Evolutionary conservation across 2,797 vertebrate genomes (phyloP).

Genomic region (Nannoperca australis): DNA sequence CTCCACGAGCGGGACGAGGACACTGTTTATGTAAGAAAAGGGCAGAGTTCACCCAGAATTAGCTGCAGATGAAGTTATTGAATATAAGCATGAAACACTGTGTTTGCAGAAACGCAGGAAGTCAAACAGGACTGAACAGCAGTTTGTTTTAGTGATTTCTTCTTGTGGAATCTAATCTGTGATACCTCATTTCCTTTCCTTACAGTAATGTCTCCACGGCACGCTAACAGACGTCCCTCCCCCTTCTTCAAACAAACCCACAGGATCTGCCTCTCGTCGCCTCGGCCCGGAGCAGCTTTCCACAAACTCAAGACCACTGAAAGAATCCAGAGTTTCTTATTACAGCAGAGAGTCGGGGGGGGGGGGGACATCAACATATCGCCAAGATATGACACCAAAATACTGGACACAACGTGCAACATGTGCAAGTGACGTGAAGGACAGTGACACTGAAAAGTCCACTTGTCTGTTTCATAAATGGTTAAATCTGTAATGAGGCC

Average conservation of each 20-base stretch:
- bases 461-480: not conserved
- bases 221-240: constrained; percentile 46
- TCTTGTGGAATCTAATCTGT: constrained; percentile 60
- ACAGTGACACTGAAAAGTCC: not conserved
- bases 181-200: constrained; percentile 59
- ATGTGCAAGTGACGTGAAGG: not conserved
- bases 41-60: not conserved
- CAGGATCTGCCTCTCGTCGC: constrained; percentile 51
- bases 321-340: constrained; percentile 43
- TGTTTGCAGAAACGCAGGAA: not conserved
- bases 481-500: not conserved
- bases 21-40: not conserved
- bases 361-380: not conserved
- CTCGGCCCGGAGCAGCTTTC: constrained; percentile 44
- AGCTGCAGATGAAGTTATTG: not conserved
- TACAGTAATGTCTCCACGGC: constrained; percentile 58
- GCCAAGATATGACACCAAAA: not conserved
- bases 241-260: constrained; percentile 45
- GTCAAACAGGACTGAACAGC: not conserved
- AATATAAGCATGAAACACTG: not conserved
- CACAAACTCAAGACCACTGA: constrained; percentile 8
- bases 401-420: not conserved
- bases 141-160: constrained; percentile 11
- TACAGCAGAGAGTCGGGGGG: constrained; percentile 8
- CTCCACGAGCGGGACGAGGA: constrained; percentile 2